Evolutionary conservation across 2,797 vertebrate species (phyloP).

Genomic region (Gallinago solitaria): DNA sequence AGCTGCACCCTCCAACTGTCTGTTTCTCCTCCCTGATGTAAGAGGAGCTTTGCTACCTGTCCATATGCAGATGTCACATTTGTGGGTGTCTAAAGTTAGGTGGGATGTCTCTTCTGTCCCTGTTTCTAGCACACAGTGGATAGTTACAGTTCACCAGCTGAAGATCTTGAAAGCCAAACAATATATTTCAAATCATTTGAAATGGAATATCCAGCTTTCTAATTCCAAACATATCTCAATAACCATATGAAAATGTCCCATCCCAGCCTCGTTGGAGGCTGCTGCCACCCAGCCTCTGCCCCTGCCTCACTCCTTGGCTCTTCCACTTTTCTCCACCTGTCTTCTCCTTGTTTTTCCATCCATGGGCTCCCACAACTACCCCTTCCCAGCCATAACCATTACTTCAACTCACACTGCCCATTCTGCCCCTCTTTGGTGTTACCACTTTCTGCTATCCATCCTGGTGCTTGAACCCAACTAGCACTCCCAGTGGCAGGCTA

Average conservation of each 20-base stretch:
- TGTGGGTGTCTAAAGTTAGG: neutral
- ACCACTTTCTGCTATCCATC: neutral
- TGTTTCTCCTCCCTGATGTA: neutral
- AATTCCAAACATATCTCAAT: neutral
- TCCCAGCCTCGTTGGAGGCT: neutral
- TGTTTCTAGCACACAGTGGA: neutral
- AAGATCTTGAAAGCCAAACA: neutral
- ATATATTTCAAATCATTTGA: neutral
- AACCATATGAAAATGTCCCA: neutral
- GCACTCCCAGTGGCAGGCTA: neutral
- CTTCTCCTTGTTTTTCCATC: neutral
- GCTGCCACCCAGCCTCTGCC: neutral
- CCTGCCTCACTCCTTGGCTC: neutral
- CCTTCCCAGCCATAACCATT: neutral
- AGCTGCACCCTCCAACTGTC: neutral
- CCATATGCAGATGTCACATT: neutral
- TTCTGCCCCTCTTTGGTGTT: neutral
- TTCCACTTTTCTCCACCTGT: neutral
- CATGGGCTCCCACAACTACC: rapidly evolving
- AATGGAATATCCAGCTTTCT: neutral
- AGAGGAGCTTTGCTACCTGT: neutral
- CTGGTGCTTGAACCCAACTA: neutral
- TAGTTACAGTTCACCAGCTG: neutral
- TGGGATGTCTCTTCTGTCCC: neutral
- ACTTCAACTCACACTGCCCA: neutral